Percentiles rank a stretch among this genome's conserved stretches.
Conservation (phyloP, 1,140 invertebrate species). For the Drosophila lowei region DNA sequence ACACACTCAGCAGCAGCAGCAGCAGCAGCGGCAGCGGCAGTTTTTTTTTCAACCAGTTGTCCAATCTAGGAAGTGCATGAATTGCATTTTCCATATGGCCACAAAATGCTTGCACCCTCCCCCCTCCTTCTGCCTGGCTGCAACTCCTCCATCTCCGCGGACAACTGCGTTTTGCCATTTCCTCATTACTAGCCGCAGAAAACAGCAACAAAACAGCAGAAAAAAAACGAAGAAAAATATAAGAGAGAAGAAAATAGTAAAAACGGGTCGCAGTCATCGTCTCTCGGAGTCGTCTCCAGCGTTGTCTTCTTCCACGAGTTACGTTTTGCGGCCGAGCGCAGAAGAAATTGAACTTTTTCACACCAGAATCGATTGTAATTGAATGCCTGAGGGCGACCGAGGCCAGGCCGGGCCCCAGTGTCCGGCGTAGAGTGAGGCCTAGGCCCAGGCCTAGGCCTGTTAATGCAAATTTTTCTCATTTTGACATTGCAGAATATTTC, state of each 20-base stretch:
- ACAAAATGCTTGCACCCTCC: conserved; percentile 40
- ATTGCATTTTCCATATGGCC: conserved; percentile 81
- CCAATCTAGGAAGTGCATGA: conserved; percentile 81
- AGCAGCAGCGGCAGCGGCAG: conserved; percentile 36
- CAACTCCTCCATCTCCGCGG: conserved; percentile 35
- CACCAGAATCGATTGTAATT: conserved; percentile 82
- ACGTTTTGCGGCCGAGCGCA: conserved; percentile 49
- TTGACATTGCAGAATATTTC: conserved; percentile 78
- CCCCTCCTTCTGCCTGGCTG: conserved; percentile 1
- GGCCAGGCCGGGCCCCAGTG: conserved; percentile 40
- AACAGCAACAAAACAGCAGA: conserved; percentile 18
- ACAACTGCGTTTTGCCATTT: conserved; percentile 79
- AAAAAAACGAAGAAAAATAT: conserved; percentile 17
- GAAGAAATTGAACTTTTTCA: conserved; percentile 82
- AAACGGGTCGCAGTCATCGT: conserved; percentile 66
- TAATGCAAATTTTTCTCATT: conserved; percentile 77
- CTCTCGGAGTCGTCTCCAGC: conserved; percentile 29
- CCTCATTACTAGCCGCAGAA: conserved; percentile 75
- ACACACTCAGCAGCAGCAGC: conserved; percentile 49
- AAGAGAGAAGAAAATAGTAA: conserved; percentile 26
- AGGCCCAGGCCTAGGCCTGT: conserved; percentile 13
- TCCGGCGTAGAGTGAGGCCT: conserved; percentile 1
- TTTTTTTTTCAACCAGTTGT: conserved; percentile 74
- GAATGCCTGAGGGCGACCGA: conserved; percentile 73
- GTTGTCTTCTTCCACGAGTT: conserved; percentile 2